phyloP scores from a whole-genome alignment of 1,140 invertebrate species.

The Drosophila kikkawai region DNA sequence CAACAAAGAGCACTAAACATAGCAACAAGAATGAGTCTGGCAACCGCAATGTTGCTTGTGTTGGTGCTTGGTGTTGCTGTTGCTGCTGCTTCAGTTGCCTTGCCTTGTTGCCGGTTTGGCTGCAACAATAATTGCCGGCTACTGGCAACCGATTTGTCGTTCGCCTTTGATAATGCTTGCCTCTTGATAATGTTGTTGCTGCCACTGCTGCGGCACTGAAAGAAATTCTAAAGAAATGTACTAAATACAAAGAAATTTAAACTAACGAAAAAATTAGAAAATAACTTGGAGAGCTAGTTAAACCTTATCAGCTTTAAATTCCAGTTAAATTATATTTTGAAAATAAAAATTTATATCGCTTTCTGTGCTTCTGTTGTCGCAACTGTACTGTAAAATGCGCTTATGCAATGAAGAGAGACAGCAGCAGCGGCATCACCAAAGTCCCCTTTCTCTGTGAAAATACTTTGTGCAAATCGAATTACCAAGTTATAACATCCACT shows the following conservation, averaged over 20 bases:
- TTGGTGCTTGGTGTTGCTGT: not conserved
- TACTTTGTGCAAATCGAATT: slow-evolving; percentile 57
- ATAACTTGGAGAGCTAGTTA: not conserved
- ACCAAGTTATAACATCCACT: slow-evolving; percentile 57
- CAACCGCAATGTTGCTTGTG: slow-evolving; percentile 48
- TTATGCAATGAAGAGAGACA: slow-evolving; percentile 46
- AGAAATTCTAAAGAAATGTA: not conserved
- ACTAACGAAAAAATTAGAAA: rapidly evolving
- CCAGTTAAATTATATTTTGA: too few relatives aligned
- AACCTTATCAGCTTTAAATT: not conserved
- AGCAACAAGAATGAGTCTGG: slow-evolving; percentile 24
- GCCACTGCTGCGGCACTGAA: not conserved
- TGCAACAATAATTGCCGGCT: slow-evolving; percentile 28
- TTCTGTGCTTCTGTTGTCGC: slow-evolving; percentile 7
- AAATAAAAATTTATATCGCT: not conserved
- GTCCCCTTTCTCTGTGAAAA: slow-evolving; percentile 32
- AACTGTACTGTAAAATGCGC: slow-evolving; percentile 60
- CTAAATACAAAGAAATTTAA: not conserved
- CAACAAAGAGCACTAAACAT: slow-evolving; percentile 2
- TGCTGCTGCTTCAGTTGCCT: slow-evolving; percentile 7
- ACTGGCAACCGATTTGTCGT: slow-evolving; percentile 59
- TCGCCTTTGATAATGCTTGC: slow-evolving; percentile 60
- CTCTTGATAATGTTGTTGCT: slow-evolving; percentile 42
- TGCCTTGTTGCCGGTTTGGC: slow-evolving; percentile 20
- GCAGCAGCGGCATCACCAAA: slow-evolving; percentile 17